Evolutionary conservation across 2,113 vertebrate species (phyloP).

Genomic region (Etheostoma cragini): DNA sequence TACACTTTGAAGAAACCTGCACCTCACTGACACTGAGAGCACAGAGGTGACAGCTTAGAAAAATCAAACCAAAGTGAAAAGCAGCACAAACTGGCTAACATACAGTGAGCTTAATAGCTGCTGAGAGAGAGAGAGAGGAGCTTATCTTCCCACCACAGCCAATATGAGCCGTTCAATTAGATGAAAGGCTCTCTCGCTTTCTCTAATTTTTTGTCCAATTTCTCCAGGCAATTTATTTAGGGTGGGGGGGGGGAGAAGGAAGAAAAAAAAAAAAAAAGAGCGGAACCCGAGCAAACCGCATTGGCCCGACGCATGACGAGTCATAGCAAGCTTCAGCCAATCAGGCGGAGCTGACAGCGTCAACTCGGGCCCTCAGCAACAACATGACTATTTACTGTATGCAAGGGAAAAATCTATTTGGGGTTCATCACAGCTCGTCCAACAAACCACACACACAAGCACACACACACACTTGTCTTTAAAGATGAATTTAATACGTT

Average conservation of each 20-base stretch:
- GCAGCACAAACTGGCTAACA: constrained; percentile 65
- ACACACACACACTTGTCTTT: not conserved
- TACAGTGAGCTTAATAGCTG: constrained; percentile 76
- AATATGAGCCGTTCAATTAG: constrained; percentile 81
- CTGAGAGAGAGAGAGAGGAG: constrained; percentile 71
- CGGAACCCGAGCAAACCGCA: constrained; percentile 50
- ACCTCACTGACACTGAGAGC: constrained; percentile 12
- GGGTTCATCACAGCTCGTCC: constrained; percentile 38
- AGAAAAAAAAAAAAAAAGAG: constrained; percentile 35
- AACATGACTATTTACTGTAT: constrained; percentile 77
- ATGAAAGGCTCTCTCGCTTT: constrained; percentile 79
- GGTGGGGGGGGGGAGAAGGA: constrained; percentile 42
- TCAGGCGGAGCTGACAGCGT: constrained; percentile 62
- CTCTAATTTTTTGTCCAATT: constrained; percentile 80
- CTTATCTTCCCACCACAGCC: constrained; percentile 84
- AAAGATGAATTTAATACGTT: not conserved
- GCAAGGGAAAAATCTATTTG: constrained; percentile 56
- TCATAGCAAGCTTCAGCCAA: constrained; percentile 74
- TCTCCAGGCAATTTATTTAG: constrained; percentile 84
- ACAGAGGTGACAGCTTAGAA: constrained; percentile 44
- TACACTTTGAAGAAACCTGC: constrained; percentile 26
- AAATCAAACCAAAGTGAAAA: constrained; percentile 33
- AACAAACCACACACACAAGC: constrained; percentile 7
- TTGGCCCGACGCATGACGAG: constrained; percentile 72
- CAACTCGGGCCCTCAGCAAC: constrained; percentile 83